Evolutionary conservation across 2,113 vertebrate genomes (phyloP), one percentile per base, ranked within the genome.

Genomic region (Dasyprocta punctata): DNA sequence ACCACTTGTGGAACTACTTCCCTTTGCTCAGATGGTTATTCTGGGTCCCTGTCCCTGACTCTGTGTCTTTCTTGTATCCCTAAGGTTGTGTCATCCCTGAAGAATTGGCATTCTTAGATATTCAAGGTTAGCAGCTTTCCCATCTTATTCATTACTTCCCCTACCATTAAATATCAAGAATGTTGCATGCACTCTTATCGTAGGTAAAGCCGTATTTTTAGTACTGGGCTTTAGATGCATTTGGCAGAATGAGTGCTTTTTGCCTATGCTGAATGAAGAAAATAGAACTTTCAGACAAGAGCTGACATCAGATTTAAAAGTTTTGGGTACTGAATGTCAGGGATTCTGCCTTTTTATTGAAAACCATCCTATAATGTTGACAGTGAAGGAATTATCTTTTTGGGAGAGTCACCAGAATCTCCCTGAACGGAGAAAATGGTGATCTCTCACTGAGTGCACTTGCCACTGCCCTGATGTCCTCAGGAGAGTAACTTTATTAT

Each of bases 171-270:
- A 41, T 67, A 61, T 19, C 38, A 63, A 52, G 17, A 38, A 60
- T 83, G 30, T 58, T 94, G 38, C 11, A 30, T 92, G 26, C 17
- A 49, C n/a, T 95, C 26, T 95, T 49, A 80, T 41, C 58, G 36
- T 83, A 26, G 9, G 16, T 83, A 75, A 69, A 84, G 36, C 30
- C 52, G 3, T 11, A 77, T 60, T 36, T 81, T 36, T 81, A 67
- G 41, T 81, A 28, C 33, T 60, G 92, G 28, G 17, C 9, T 80
- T 33, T 58, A 80, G n/a, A n/a, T 86, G 13, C 22, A 61, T 81
- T 96, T 93, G 33, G 58, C 52, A 90, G 78, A 96, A 1, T 56
- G 36, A 89, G 75, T n/a, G 80, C 28, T 69, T 61, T 69, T 92
- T 7, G 33, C 36, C 7, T 20, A 17, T 77, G 8, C 44, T 89